Conservation (phyloP, 2,797 vertebrate species). For the Halcyon badia region DNA sequence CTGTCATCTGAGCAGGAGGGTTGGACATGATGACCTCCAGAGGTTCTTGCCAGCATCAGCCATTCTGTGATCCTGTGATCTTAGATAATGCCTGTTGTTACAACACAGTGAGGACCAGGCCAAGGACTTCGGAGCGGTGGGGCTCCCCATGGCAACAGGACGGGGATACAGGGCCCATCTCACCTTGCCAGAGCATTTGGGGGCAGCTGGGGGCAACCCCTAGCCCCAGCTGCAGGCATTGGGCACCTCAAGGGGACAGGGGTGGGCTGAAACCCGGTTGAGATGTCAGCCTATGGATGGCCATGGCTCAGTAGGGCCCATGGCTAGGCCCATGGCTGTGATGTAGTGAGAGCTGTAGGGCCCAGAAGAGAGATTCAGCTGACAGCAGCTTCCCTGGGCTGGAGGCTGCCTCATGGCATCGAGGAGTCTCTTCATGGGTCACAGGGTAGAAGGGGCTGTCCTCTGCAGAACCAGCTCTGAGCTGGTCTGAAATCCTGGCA, state of each 20-base stretch:
- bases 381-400: not conserved
- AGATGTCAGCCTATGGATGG: not conserved
- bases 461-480: not conserved
- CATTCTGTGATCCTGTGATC: not conserved
- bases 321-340: no score
- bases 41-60: not conserved
- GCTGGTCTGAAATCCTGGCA: fast-evolving
- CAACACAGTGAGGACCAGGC: not conserved
- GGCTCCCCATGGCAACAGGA: fast-evolving
- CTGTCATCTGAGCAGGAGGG: not conserved
- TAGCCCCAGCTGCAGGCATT: not conserved
- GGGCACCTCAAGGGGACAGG: no score
- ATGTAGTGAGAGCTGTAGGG: not conserved
- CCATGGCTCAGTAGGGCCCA: fast-evolving
- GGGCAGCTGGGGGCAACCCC: fast-evolving
- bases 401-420: not conserved
- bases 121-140: fast-evolving
- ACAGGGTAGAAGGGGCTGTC: fast-evolving
- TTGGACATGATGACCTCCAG: not conserved
- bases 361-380: not conserved
- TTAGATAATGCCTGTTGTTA: not conserved
- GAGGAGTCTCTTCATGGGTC: not conserved
- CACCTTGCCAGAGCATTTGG: not conserved
- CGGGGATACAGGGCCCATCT: fast-evolving
- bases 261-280: fast-evolving